phyloP scores from a whole-genome alignment of 2,888 invertebrate species.

The Trichogramma evanescens region DNA sequence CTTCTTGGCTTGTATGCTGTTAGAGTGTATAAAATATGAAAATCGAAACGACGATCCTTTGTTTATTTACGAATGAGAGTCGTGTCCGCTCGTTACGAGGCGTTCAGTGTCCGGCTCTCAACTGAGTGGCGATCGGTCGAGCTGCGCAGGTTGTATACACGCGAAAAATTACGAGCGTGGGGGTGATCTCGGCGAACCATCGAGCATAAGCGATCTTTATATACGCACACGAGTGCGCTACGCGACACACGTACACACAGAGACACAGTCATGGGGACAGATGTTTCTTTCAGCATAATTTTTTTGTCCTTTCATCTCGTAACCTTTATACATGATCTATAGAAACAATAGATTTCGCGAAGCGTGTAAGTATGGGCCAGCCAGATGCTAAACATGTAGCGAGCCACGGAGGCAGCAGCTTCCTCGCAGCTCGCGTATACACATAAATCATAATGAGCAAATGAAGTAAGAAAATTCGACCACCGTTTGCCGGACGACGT shows the following conservation, averaged over 20 bases:
- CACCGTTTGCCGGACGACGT: neutral
- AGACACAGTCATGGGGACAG: too few relatives aligned
- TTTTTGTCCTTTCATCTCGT: too few relatives aligned
- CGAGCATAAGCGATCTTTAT: neutral
- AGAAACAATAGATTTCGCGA: neutral
- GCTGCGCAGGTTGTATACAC: conserved; percentile 3
- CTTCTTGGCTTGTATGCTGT: neutral
- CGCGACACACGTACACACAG: too few relatives aligned
- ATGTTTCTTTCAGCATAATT: too few relatives aligned
- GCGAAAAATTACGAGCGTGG: neutral
- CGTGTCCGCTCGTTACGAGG: neutral
- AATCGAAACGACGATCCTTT: too few relatives aligned
- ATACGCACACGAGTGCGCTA: neutral
- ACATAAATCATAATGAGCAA: neutral
- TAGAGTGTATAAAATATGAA: too few relatives aligned
- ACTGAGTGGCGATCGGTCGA: conserved; percentile 6
- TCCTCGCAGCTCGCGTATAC: conserved; percentile 4
- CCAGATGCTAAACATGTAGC: too few relatives aligned
- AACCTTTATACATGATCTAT: too few relatives aligned
- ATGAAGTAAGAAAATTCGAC: neutral
- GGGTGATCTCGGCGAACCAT: neutral
- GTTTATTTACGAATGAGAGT: neutral
- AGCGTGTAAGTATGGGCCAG: too few relatives aligned
- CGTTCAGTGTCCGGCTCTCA: neutral
- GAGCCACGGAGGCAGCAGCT: neutral